Percentiles rank a stretch among this genome's conserved stretches.
Evolutionary conservation across 2,888 invertebrate species (phyloP).

Genomic region (Aricia artaxerxes): DNA sequence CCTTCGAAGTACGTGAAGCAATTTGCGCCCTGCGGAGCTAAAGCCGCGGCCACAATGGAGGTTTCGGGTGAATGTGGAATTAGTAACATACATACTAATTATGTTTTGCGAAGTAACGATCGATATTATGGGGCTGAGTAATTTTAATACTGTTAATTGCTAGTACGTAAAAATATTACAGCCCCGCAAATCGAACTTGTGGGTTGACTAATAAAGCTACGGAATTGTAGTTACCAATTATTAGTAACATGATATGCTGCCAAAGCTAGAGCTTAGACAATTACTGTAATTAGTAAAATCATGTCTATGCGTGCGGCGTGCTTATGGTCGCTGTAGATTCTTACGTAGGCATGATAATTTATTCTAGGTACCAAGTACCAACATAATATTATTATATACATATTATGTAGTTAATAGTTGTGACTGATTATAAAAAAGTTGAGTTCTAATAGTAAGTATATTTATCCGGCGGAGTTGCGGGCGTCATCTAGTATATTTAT

Average conservation of each 20-base stretch:
- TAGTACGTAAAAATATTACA: neutral
- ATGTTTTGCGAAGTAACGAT: neutral
- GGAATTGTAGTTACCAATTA: neutral
- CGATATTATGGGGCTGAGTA: neutral
- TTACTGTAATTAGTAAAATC: neutral
- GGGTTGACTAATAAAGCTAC: neutral
- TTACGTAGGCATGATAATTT: no score
- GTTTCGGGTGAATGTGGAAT: neutral
- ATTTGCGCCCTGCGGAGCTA: slow-evolving; percentile 68
- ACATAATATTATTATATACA: no score
- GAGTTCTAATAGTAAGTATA: no score
- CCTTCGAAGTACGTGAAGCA: slow-evolving; percentile 48
- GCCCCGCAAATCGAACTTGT: neutral
- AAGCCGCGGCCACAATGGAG: slow-evolving; percentile 48
- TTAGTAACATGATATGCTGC: neutral
- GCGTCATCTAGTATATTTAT: no score
- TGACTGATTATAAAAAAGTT: no score
- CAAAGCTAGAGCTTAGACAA: neutral
- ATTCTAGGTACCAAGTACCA: no score
- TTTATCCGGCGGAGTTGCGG: no score
- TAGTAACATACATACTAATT: neutral
- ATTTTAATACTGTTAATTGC: neutral
- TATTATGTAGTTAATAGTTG: no score
- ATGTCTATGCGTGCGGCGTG: no score
- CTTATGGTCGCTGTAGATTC: no score